Evolutionary conservation across 2,888 invertebrate species (phyloP).

Genomic region (Byasa hedistus): DNA sequence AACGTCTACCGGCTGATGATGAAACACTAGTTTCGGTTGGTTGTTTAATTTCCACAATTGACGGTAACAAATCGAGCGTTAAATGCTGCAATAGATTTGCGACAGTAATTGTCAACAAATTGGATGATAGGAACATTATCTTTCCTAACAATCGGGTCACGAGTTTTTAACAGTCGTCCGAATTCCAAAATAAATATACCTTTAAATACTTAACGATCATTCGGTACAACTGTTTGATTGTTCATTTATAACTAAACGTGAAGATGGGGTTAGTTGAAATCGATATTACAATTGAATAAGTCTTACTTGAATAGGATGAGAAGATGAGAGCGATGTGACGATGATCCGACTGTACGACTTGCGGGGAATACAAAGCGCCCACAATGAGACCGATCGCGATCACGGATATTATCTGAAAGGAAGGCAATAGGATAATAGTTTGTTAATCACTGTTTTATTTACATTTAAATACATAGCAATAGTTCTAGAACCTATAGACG

Average conservation of each 20-base stretch:
- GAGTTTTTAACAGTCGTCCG: constrained; percentile 35
- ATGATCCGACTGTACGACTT: constrained; percentile 77
- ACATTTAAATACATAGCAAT: no score
- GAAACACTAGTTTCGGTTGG: background rate
- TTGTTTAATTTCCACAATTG: constrained; percentile 23
- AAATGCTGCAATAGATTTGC: constrained; percentile 34
- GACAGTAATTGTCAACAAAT: constrained; percentile 48
- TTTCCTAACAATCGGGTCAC: constrained; percentile 52
- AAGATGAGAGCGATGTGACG: constrained; percentile 83
- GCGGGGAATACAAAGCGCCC: constrained; percentile 80
- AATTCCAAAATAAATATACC: constrained; percentile 6
- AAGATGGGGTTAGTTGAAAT: no score
- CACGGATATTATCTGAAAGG: constrained; percentile 61
- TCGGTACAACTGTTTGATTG: background rate
- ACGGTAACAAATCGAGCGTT: constrained; percentile 20
- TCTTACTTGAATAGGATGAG: constrained; percentile 81
- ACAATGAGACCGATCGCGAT: constrained; percentile 82
- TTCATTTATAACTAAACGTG: background rate
- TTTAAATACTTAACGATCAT: constrained; percentile 1
- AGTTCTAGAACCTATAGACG: no score
- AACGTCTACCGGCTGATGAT: no score
- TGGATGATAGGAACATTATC: constrained; percentile 59
- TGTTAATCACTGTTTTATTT: background rate
- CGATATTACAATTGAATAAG: background rate
- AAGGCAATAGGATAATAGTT: background rate